Conservation (phyloP, 2,113 vertebrate genomes). For the Neoarius graeffei region DNA sequence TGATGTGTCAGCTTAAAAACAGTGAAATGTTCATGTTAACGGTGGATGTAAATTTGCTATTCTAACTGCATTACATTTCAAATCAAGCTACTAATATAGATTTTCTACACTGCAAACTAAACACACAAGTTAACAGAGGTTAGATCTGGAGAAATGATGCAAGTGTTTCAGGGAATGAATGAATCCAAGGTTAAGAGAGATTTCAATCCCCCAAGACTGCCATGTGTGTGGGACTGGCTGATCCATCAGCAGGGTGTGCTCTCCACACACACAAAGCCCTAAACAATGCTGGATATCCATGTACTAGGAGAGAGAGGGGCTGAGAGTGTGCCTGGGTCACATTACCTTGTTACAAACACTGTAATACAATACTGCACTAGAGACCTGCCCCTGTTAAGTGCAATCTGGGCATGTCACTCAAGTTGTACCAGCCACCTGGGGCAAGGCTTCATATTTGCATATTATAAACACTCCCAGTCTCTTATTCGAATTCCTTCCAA, state of each 20-base stretch:
- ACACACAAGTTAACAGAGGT: not conserved
- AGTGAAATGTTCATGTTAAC: not conserved
- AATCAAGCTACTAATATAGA: not conserved
- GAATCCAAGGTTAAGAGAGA: not conserved
- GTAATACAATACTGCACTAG: conserved; percentile 63
- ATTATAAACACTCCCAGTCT: not conserved
- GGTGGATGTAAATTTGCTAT: not conserved
- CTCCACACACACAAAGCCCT: conserved; percentile 1
- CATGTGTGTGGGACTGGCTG: not conserved
- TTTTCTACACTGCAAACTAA: not conserved
- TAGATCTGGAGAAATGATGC: not conserved
- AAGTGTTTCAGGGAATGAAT: not conserved
- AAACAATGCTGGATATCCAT: conserved; percentile 32
- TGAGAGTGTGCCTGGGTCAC: conserved; percentile 52
- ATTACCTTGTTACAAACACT: conserved; percentile 66
- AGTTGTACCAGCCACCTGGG: conserved; percentile 20
- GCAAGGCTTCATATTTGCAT: conserved; percentile 5
- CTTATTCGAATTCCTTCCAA: conserved; percentile 2
- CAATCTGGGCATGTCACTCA: conserved; percentile 55
- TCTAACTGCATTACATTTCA: not conserved
- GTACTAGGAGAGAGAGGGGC: conserved; percentile 42
- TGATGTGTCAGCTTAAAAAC: not conserved
- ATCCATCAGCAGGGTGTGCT: conserved; percentile 2
- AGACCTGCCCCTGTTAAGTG: conserved; percentile 47
- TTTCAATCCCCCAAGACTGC: not conserved